A percentile compares a stretch with the other conserved stretches of the same genome.
Conservation (phyloP, 2,888 invertebrate species). For the Leucophora obtusa region DNA sequence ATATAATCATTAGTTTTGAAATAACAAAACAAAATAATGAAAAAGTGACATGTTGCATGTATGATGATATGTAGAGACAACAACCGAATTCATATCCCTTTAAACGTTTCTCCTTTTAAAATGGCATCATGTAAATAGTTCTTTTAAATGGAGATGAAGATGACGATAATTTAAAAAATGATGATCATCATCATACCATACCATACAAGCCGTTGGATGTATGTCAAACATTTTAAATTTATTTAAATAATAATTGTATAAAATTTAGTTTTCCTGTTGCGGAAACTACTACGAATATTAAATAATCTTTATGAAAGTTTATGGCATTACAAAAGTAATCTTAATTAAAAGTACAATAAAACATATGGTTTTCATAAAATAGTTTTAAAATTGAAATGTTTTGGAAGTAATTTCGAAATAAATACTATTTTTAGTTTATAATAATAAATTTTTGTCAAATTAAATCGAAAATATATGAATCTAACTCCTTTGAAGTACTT, state of each 20-base stretch:
- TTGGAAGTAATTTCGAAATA: too few relatives aligned
- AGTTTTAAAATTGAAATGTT: too few relatives aligned
- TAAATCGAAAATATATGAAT: too few relatives aligned
- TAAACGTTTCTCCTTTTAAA: neutral
- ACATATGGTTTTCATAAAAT: too few relatives aligned
- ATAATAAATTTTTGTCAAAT: too few relatives aligned
- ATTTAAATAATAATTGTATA: neutral
- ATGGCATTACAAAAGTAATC: too few relatives aligned
- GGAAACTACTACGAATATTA: neutral
- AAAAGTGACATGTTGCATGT: slow-evolving; percentile 55
- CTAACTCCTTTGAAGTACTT: too few relatives aligned
- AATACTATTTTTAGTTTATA: too few relatives aligned
- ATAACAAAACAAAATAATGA: neutral
- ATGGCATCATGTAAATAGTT: neutral
- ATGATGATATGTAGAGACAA: slow-evolving; percentile 25
- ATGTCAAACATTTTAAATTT: slow-evolving; percentile 30
- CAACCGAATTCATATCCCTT: neutral
- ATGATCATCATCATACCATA: slow-evolving; percentile 26
- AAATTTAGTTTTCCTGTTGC: neutral
- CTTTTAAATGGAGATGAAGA: slow-evolving; percentile 16
- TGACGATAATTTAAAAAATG: slow-evolving; percentile 21
- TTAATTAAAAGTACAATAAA: too few relatives aligned
- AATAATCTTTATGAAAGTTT: too few relatives aligned
- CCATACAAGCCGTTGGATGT: slow-evolving; percentile 33
- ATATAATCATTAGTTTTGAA: slow-evolving; percentile 33